phyloP scores from a whole-genome alignment of 2,797 vertebrate species.

The Taeniopygia guttata region DNA sequence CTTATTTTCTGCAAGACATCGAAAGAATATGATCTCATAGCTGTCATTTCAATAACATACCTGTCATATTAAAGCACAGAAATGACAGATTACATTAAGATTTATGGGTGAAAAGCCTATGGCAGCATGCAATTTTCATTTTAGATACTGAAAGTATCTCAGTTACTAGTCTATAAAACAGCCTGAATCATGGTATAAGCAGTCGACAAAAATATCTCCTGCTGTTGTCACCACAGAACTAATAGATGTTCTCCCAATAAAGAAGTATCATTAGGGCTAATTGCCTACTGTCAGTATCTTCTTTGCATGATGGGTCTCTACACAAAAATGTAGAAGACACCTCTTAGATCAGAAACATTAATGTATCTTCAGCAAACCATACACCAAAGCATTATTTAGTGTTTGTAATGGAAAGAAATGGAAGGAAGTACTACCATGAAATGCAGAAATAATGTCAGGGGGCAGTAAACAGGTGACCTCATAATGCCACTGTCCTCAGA shows the following conservation, averaged over 20 bases:
- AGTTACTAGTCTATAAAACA: background rate
- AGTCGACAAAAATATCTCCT: background rate
- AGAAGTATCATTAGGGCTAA: background rate
- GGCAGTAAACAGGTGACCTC: background rate
- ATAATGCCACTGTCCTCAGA: background rate
- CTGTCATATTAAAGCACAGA: background rate
- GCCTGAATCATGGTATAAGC: background rate
- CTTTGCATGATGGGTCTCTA: background rate
- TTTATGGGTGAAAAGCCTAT: background rate
- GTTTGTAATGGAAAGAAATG: background rate
- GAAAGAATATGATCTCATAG: background rate
- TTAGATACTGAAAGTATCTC: background rate
- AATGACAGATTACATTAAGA: slow-evolving; percentile 1
- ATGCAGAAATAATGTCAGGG: background rate
- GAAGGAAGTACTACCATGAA: background rate
- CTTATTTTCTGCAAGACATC: background rate
- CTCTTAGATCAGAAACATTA: background rate
- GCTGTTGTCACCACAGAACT: background rate
- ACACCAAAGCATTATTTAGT: background rate
- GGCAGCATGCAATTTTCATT: background rate
- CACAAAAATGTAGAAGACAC: background rate
- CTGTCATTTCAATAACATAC: background rate
- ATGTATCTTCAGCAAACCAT: background rate
- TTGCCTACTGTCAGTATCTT: background rate
- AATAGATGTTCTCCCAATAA: background rate